Base-by-base conservation (phyloP, 2,113 vertebrate species). In the Platanista minor region DNA sequence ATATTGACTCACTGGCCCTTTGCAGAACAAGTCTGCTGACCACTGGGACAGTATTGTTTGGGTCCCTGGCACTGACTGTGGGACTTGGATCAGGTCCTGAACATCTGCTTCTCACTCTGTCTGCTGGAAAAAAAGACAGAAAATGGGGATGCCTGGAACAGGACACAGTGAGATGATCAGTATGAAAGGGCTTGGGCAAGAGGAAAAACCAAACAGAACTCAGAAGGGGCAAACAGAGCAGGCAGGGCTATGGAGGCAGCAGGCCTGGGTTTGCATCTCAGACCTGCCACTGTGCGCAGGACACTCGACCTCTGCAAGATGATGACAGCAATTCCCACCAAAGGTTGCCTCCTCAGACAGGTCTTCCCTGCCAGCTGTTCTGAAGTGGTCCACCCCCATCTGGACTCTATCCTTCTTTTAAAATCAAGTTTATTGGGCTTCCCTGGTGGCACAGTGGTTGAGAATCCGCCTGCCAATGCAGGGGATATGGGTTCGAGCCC, bases 201-300 rank as follows among this genome's bases (percentile, higher is more conserved):
- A 33, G 23, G 33, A 49, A 59, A 3, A 39, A 43, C n/a, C n/a
- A 23, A 39, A 20, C 18, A 33, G 54, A 43, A 9, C 3, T 66
- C 54, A 1, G 62, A 62, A 39, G 0, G 43, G 71, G 6, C 29
- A 33, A 0, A 0, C 0, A 3, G 36, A 21, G 13, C 9, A 15
- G 46, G n/a, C 18, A 0, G 0, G 43, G 49, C 13, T 43, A 8
- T 0, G 18, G n/a, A n/a, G 52, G 25, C 1, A 33, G 8, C 71
- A 14, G 62, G 29, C 25, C 31, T 17, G 33, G 14, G 39, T 33
- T 15, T 43, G 2, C 14, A 3, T 8, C 75, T 21, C 3, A 27
- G 25, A 71, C 25, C 61, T 8, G 14, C 33, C 9, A 1, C 49
- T 33, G 15, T 25, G 36, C 39, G 20, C 36, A 77, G n/a, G 43